Conservation (phyloP, 1,140 invertebrate species). For the Radopholus similis region DNA sequence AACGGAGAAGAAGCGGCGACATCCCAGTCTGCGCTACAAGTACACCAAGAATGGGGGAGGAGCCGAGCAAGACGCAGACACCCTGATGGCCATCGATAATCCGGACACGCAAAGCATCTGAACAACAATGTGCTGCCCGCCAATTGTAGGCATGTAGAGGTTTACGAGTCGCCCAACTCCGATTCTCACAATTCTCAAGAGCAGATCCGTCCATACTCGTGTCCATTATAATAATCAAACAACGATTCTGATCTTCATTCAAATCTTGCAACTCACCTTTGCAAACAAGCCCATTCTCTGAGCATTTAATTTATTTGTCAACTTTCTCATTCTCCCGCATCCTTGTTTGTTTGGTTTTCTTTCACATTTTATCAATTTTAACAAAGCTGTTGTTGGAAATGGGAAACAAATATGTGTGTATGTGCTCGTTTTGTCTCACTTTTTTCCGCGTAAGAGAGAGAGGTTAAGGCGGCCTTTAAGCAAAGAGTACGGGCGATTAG, state of each 20-base stretch:
- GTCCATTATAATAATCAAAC: not conserved
- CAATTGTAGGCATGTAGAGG: not conserved
- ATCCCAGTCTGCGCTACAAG: not conserved
- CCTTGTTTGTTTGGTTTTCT: too few species aligned
- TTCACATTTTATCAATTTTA: too few species aligned
- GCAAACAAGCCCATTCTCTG: too few species aligned
- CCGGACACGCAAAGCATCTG: not conserved
- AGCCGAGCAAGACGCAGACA: not conserved
- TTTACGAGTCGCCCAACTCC: not conserved
- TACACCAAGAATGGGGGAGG: not conserved
- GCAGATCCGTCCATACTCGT: not conserved
- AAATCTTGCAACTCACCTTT: too few species aligned
- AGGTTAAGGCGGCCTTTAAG: not conserved
- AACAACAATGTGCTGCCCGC: not conserved
- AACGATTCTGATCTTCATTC: too few species aligned
- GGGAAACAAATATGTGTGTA: too few species aligned
- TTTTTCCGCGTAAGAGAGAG: not conserved
- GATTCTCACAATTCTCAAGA: not conserved
- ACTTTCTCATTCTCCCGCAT: too few species aligned
- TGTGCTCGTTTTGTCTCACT: not conserved
- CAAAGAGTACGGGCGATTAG: too few species aligned
- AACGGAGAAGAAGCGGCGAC: not conserved
- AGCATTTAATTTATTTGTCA: too few species aligned
- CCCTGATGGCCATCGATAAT: not conserved
- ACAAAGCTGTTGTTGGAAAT: too few species aligned